These are phyloP conservation scores for Morone saxatilis DNA, from an alignment of 2,113 vertebrate species.

Conservation along the genomic window DNA sequence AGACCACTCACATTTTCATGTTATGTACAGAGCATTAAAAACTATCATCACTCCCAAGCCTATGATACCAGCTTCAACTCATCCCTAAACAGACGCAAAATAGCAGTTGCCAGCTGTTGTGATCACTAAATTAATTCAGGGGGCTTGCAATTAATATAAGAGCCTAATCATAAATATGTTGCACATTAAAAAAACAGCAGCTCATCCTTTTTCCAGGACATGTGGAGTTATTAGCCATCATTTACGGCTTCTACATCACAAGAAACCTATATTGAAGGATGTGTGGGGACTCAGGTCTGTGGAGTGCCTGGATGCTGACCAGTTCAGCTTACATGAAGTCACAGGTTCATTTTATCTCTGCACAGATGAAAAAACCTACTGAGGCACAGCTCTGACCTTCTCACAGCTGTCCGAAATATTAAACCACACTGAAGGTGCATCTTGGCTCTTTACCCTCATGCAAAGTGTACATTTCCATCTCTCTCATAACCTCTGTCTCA, in stretches of 20 bases:
- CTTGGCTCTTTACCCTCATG: background rate
- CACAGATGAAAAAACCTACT: background rate
- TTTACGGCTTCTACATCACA: background rate
- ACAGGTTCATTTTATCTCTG: background rate
- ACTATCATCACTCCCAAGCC: background rate
- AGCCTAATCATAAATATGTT: background rate
- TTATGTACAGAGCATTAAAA: background rate
- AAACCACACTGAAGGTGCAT: background rate
- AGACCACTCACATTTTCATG: background rate
- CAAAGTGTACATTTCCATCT: background rate
- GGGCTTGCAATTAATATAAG: background rate
- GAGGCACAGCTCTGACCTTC: background rate
- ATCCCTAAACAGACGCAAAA: background rate
- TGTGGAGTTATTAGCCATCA: background rate
- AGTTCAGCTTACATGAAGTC: background rate
- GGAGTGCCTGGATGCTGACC: background rate
- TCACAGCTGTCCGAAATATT: constrained; percentile 6
- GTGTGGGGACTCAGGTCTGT: background rate
- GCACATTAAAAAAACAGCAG: background rate
- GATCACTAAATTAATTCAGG: background rate
- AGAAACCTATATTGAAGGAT: background rate
- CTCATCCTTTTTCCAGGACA: background rate
- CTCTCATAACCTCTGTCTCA: background rate
- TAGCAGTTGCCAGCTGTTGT: background rate
- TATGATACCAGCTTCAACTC: background rate